Base-by-base conservation (phyloP, 2,888 invertebrate genomes). In the Sesamia inferens region DNA sequence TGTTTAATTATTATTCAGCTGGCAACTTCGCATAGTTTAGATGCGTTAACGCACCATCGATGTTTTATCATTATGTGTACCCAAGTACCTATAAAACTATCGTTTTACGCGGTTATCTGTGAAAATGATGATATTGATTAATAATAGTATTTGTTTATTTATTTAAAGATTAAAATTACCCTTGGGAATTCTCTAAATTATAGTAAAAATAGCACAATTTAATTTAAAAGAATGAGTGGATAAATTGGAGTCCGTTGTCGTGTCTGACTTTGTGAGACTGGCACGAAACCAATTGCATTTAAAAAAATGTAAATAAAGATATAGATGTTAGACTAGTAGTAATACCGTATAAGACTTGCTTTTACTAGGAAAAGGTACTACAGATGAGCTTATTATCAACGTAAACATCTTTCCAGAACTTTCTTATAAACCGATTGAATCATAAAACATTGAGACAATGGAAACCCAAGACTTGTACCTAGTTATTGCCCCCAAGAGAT, bases 401-500 rank as follows among this genome's bases (percentile, higher is more conserved):
- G 54, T 54, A 47, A 66, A 57, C 1, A 67, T 48, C 66, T 22
- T 55, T 8, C 8, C 8, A 48, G 11, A 69, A 68, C 44, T 42
- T 31, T 54, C 54, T 39, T 65, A 65, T 68, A 62, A 65, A 51
- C 22, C 13, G 10, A 65, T 82, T 61, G 47, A 58, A 76, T 64
- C 44, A 62, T 70, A 70, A 81, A 58, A 71, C 63, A 77, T 71
- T 77, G 13, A 61, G 66, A 67, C 66, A 69, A 67, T 63, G 54
- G 59, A 77, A 78, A 72, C 68, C 68, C 58, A 69, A 71, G 51
- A 68, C 22, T 64, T 79, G 48, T 66, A 65, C 39, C 59, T 71
- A 73, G 68, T 74, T 79, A 79, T 76, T 73, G 68, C 63, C 70
- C 74, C 65, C 76, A 67, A 68, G 74, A 72, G 72, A 81, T 78